Base-by-base conservation (phyloP, 2,888 invertebrate species). In the Pasiphila rectangulata region DNA sequence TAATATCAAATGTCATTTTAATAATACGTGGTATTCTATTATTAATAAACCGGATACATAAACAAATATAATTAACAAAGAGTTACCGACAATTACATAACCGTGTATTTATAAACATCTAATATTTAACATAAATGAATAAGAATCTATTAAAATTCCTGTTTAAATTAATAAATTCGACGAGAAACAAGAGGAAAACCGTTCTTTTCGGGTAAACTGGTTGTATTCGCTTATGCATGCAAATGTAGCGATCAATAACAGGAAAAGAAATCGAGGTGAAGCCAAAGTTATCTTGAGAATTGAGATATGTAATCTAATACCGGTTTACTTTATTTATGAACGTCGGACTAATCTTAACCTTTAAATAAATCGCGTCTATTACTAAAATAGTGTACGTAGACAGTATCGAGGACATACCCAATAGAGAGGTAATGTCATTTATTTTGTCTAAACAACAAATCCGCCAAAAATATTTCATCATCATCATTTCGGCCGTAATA, bases 231-330 rank as follows among this genome's bases (percentile, higher is more conserved):
- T 60, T 32, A 39, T 35, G 56, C 41, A 64, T 67, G 55, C 51
- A 60, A 65, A 64, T 66, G 42, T 55, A 48, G 51, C 50, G 20
- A 54, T 61, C 59, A 70, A 64, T 56, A 73, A 72, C 75, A 75
- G 75, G 75, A 75, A 75, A 73, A 69, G 64, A 69, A 69, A 72
- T 69, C 67, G 62, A 65, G 59, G 63, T 63, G 58, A 64, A 53
- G 51, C 48, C 52, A 56, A 46, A 52, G 45, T 46, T 51, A 50
- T 57, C 60, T 61, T 56, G 57, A 32, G 21, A 47, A 41, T 50
- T 30, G 20, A 51, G 41, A 51, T 51, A 49, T 24, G 23, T 27
- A 23, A n/a, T 35, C 48, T 61, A 62, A 59, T 46, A 56, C 60
- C 54, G 39, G 52, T 59, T 57, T 55, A 57, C 43, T 42, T 54